These are phyloP conservation scores for Ophion slaviceki DNA, from an alignment of 2,888 invertebrate species.

Conservation along the genomic window DNA sequence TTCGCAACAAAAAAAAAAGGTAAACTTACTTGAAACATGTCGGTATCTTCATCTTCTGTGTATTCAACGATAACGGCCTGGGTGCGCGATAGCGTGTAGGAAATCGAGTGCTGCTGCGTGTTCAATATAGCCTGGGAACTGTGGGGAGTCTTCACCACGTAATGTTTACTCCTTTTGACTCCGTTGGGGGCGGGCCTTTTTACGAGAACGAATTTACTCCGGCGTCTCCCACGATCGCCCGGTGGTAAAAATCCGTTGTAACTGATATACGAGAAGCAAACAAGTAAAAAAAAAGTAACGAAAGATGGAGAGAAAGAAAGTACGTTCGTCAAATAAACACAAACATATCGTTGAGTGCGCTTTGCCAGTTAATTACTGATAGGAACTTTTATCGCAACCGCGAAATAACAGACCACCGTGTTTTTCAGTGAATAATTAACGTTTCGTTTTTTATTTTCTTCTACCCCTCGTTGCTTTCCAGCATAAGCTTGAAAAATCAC, in stretches of 20 bases:
- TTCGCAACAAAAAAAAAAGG: background rate
- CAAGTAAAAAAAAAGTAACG: background rate
- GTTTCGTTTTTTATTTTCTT: background rate
- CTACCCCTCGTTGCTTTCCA: background rate
- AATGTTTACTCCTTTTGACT: slow-evolving; percentile 97
- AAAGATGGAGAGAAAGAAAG: background rate
- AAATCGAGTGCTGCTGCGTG: slow-evolving; percentile 97
- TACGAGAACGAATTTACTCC: slow-evolving; percentile 97
- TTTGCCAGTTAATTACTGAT: slow-evolving; percentile 4
- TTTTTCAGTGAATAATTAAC: background rate
- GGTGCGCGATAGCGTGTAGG: slow-evolving; percentile 97
- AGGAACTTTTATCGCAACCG: slow-evolving; percentile 18
- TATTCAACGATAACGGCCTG: slow-evolving; percentile 99
- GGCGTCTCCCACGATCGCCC: slow-evolving; percentile 95
- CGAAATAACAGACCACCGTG: background rate
- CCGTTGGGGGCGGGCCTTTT: slow-evolving; percentile 95
- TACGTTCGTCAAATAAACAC: background rate
- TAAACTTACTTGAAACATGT: slow-evolving; percentile 98
- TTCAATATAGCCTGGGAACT: slow-evolving; percentile 97
- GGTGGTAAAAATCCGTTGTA: slow-evolving; percentile 97
- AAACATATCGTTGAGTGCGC: background rate
- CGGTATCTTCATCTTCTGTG: slow-evolving; percentile 96
- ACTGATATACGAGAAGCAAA: slow-evolving; percentile 84
- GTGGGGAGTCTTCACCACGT: slow-evolving; percentile 97
- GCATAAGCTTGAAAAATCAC: background rate